A percentile compares a stretch with the other conserved stretches of the same genome.
phyloP scores from a whole-genome alignment of 2,888 invertebrate species.

The Leptogaster cylindrica region DNA sequence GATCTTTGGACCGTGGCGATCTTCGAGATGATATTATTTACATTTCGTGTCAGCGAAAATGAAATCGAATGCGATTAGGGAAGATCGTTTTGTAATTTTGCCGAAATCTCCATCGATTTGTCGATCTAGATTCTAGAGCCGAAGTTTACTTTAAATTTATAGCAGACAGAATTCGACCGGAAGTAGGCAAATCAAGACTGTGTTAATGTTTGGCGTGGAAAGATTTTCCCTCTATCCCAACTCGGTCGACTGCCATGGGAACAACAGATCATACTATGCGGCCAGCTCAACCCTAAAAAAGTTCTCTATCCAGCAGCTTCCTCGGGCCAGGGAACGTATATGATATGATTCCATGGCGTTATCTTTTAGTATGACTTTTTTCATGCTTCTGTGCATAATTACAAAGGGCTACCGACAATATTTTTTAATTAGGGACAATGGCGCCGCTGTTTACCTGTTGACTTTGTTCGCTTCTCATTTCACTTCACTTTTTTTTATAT shows the following conservation, averaged over 20 bases:
- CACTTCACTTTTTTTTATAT: not conserved
- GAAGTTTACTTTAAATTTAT: constrained; percentile 17
- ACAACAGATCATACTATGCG: too few relatives aligned
- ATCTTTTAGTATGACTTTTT: not conserved
- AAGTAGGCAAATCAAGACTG: constrained; percentile 19
- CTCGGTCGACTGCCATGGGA: too few relatives aligned
- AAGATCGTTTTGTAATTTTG: too few relatives aligned
- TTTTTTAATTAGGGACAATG: not conserved
- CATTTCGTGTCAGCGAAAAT: too few relatives aligned
- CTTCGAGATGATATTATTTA: too few relatives aligned
- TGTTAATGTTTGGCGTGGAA: not conserved
- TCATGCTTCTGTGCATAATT: constrained; percentile 5
- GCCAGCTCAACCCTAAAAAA: too few relatives aligned
- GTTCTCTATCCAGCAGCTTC: too few relatives aligned
- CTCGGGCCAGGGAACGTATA: too few relatives aligned
- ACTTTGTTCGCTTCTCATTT: not conserved
- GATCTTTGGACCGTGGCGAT: too few relatives aligned
- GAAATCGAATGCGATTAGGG: too few relatives aligned
- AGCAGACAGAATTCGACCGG: constrained; percentile 4
- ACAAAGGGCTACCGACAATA: constrained; percentile 9
- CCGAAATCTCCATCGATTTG: constrained; percentile 21
- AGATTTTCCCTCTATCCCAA: not conserved
- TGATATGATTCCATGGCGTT: too few relatives aligned
- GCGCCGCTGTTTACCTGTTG: not conserved
- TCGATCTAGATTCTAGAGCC: too few relatives aligned